Conservation (phyloP, 2,888 invertebrate species). For the Lasius platythorax region DNA sequence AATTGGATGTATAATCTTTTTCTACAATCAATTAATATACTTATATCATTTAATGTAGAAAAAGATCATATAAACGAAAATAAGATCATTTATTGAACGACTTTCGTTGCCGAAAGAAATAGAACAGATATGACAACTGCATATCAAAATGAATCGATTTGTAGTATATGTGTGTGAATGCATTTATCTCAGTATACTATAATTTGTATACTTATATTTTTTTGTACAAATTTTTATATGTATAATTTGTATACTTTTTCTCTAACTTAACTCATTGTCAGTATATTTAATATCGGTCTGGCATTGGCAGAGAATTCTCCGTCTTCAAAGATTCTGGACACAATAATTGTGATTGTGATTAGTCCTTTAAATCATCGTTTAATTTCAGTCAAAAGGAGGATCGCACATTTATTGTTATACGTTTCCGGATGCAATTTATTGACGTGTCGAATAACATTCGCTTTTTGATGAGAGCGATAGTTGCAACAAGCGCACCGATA, state of each 20-base stretch:
- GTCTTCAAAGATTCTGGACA: not conserved
- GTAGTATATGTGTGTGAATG: not conserved
- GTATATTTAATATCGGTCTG: not conserved
- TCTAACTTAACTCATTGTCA: not conserved
- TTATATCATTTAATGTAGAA: not conserved
- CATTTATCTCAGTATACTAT: not conserved
- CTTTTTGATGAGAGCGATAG: conserved; percentile 71
- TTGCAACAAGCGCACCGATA: conserved; percentile 69
- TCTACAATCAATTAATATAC: not conserved
- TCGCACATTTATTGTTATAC: not conserved
- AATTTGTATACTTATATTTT: not conserved
- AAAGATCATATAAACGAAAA: not conserved
- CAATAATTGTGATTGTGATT: not conserved
- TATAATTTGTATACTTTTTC: too few species aligned
- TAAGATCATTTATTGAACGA: not conserved
- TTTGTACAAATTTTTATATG: too few species aligned
- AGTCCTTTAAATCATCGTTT: not conserved
- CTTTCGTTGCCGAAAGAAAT: not conserved
- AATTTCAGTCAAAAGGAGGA: not conserved
- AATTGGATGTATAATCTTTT: not conserved
- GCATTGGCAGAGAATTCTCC: not conserved
- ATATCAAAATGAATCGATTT: not conserved
- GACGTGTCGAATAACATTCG: conserved; percentile 70
- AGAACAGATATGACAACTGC: not conserved
- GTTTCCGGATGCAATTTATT: conserved; percentile 62